Percentiles rank a stretch among this genome's conserved stretches.
These are phyloP conservation scores for Aix galericulata DNA, from an alignment of 2,113 vertebrate genomes.

Conservation along the genomic window DNA sequence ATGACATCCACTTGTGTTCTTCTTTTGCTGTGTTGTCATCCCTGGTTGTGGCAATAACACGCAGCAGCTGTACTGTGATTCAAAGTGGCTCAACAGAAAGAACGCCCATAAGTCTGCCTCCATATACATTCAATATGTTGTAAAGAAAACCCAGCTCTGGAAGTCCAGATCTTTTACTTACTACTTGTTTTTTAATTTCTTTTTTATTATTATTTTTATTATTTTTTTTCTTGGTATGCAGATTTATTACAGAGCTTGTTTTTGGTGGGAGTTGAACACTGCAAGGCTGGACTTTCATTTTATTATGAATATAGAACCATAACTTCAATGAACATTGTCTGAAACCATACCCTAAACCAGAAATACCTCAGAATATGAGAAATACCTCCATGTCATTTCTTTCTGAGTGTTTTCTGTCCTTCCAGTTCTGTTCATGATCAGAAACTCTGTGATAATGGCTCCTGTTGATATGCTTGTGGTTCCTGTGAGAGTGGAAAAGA, in stretches of 20 bases:
- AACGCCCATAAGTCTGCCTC: background rate
- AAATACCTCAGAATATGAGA: background rate
- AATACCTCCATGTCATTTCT: background rate
- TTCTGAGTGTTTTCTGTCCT: background rate
- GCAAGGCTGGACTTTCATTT: background rate
- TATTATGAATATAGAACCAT: background rate
- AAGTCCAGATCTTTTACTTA: background rate
- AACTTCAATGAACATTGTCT: background rate
- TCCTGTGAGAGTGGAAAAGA: background rate
- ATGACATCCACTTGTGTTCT: fast-evolving
- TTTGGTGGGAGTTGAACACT: background rate
- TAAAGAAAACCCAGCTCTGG: background rate
- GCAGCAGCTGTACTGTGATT: background rate
- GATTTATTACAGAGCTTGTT: background rate
- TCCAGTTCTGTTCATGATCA: background rate
- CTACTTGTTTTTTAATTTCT: background rate
- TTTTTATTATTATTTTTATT: background rate
- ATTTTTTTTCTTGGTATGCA: fast-evolving
- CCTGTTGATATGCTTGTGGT: background rate
- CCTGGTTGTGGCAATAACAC: background rate
- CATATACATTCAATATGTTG: fast-evolving
- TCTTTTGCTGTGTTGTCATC: background rate
- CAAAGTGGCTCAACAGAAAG: background rate
- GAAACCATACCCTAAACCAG: background rate
- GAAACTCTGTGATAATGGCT: background rate